These are phyloP conservation scores for Taurulus bubalis DNA, from an alignment of 2,113 vertebrate genomes.

Conservation along the genomic window DNA sequence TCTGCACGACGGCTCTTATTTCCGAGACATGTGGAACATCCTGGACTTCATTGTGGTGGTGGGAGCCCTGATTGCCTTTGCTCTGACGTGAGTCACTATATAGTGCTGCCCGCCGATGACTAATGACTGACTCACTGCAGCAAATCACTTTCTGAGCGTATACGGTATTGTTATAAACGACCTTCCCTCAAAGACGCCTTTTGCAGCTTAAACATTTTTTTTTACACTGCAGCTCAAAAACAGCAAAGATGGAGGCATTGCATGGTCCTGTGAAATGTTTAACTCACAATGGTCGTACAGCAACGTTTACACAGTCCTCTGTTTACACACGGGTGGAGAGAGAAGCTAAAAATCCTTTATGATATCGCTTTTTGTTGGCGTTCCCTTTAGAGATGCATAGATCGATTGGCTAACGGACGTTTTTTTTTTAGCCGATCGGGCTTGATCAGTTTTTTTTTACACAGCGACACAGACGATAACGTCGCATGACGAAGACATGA, in stretches of 20 bases:
- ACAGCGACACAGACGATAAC: no score
- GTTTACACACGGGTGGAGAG: neutral
- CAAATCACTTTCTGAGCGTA: slow-evolving; percentile 35
- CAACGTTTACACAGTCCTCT: neutral
- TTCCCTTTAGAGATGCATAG: neutral
- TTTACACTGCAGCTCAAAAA: neutral
- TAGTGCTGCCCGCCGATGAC: slow-evolving; percentile 58
- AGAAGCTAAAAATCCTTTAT: slow-evolving; percentile 18
- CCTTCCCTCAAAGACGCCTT: slow-evolving; percentile 39
- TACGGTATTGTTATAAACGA: slow-evolving; percentile 45
- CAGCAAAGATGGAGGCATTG: slow-evolving; percentile 14
- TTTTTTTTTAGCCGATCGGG: no score
- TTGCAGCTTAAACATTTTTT: neutral
- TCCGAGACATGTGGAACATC: slow-evolving; percentile 98
- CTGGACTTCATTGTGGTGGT: slow-evolving; percentile 99
- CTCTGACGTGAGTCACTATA: slow-evolving; percentile 93
- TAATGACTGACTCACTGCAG: slow-evolving; percentile 75
- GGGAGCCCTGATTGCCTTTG: slow-evolving; percentile 95
- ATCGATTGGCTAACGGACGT: no score
- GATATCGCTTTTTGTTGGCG: slow-evolving; percentile 35
- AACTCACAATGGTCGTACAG: no score
- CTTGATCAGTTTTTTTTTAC: no score
- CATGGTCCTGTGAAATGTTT: neutral
- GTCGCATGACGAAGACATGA: no score
- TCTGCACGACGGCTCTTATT: slow-evolving; percentile 96